Conservation (phyloP, 2,888 invertebrate species). For the Metopia argyrocephala region DNA sequence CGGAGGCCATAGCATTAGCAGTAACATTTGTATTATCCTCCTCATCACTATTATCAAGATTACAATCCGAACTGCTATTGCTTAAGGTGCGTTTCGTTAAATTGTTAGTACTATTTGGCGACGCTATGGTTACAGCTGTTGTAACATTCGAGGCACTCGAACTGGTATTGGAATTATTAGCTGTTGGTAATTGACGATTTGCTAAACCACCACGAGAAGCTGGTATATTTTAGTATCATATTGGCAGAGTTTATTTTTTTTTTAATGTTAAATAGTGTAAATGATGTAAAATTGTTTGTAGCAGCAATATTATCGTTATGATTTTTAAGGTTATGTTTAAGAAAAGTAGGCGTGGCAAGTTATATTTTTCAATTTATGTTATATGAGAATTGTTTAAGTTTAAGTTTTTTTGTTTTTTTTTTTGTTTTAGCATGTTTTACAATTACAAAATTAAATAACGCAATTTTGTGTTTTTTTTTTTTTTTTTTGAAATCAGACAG, state of each 20-base stretch:
- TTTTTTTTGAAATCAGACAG: conserved; percentile 17
- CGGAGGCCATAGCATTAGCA: conserved; percentile 42
- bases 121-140: conserved; percentile 61
- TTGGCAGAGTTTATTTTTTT: conserved; percentile 2
- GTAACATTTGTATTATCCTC: conserved; percentile 67
- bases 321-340: conserved; percentile 12
- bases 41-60: conserved; percentile 74
- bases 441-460: conserved; percentile 34
- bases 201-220: conserved; percentile 88
- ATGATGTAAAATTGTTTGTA: conserved; percentile 3
- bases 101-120: conserved; percentile 62
- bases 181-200: conserved; percentile 84
- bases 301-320: conserved; percentile 32
- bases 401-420: not conserved
- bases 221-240: conserved; percentile 67
- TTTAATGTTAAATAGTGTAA: conserved; percentile 13
- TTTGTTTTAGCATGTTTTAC: conserved; percentile 28
- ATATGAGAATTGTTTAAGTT: conserved; percentile 37
- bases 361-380: conserved; percentile 41
- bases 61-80: conserved; percentile 73
- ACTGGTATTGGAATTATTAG: conserved; percentile 65
- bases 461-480: conserved; percentile 7
- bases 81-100: conserved; percentile 83
- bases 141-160: conserved; percentile 63
- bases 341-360: conserved; percentile 50